Percentiles rank a stretch among this genome's conserved stretches.
These are phyloP conservation scores for Troilus luridus DNA, from an alignment of 2,888 invertebrate species.

Conservation along the genomic window DNA sequence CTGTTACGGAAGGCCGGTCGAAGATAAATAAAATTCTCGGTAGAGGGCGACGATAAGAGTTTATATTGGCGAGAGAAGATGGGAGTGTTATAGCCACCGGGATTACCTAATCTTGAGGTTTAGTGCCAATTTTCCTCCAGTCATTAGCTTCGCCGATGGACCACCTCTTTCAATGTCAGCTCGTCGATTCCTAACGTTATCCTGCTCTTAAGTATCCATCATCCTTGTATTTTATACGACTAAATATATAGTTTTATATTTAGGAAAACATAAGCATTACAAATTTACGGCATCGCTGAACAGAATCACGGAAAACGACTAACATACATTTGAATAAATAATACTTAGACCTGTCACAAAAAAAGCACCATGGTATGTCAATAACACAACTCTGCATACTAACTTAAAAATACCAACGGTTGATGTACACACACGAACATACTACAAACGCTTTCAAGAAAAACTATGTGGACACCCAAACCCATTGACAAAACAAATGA, in stretches of 20 bases:
- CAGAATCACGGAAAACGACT: no score
- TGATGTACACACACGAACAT: no score
- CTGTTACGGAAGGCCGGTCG: not conserved
- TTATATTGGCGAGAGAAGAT: not conserved
- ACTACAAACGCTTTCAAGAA: no score
- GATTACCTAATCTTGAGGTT: slow-evolving; percentile 18
- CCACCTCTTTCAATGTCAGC: slow-evolving; percentile 21
- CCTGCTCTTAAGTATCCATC: not conserved
- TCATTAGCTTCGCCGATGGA: not conserved
- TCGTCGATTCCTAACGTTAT: not conserved
- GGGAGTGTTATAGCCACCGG: not conserved
- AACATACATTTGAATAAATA: no score
- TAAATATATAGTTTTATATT: not conserved
- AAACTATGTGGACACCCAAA: no score
- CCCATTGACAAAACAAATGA: no score
- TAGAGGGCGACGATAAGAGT: not conserved
- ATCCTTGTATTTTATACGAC: not conserved
- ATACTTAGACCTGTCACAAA: no score
- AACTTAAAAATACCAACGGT: no score
- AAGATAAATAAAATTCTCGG: not conserved
- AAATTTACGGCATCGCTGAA: no score
- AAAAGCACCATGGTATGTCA: no score
- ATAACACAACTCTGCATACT: no score
- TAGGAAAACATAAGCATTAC: no score
- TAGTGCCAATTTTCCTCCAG: slow-evolving; percentile 9